These are phyloP conservation scores for Amphipoea lucens DNA, from an alignment of 2,888 invertebrate species.

Conservation along the genomic window DNA sequence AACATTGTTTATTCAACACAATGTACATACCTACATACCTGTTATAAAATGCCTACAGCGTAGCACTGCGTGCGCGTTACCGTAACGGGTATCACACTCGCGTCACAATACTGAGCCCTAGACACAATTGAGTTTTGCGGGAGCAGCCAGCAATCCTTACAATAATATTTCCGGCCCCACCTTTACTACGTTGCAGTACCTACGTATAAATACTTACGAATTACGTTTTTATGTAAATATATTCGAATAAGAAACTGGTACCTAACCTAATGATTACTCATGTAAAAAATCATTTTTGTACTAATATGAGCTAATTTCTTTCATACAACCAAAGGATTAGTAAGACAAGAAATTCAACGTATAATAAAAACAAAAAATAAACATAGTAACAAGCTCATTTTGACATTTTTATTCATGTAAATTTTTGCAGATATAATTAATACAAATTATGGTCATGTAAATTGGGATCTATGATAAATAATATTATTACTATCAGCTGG, in stretches of 20 bases:
- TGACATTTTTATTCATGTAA: conserved; percentile 90
- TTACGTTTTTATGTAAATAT: conserved; percentile 18
- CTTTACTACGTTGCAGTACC: conserved; percentile 53
- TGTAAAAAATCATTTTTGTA: not conserved
- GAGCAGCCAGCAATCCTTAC: conserved; percentile 71
- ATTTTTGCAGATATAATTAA: conserved; percentile 91
- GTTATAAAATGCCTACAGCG: conserved; percentile 38
- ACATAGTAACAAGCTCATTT: conserved; percentile 88
- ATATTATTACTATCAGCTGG: conserved; percentile 84
- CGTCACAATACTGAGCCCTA: conserved; percentile 72
- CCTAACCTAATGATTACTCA: not conserved
- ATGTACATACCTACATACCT: conserved; percentile 22
- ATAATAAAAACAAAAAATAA: conserved; percentile 72
- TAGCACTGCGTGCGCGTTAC: conserved; percentile 73
- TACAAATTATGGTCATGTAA: conserved; percentile 90
- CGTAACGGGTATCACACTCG: conserved; percentile 76
- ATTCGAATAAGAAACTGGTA: conserved; percentile 1
- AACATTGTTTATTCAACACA: conserved; percentile 60
- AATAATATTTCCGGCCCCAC: conserved; percentile 78
- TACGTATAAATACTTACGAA: conserved; percentile 12
- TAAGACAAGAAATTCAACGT: conserved; percentile 31
- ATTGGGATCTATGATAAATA: conserved; percentile 88
- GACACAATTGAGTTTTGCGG: conserved; percentile 74
- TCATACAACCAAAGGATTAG: conserved; percentile 21
- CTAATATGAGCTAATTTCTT: conserved; percentile 5